Evolutionary conservation across 2,113 vertebrate species (phyloP), one percentile per base, ranked within the genome.

Genomic region (Mobula birostris): DNA sequence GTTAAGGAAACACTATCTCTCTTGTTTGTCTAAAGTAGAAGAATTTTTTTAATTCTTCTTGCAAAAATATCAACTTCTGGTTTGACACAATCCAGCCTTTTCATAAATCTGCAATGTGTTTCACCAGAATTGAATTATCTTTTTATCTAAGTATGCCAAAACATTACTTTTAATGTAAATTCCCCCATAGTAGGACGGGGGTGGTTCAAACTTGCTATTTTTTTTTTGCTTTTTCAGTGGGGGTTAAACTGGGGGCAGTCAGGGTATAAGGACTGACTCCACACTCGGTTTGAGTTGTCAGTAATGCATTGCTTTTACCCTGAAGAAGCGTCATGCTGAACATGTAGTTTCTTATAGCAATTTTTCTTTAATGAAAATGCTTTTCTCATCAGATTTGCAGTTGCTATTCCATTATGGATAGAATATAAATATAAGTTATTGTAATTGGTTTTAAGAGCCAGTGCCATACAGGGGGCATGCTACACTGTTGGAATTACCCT

Each of bases 1-100:
- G 90, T 92, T 58, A 48, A 92, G 68, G 90, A 92, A 72, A 92
- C 90, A 92, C 90, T 92, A 72, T 92, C 66, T 72, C 29, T 91
- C 88, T 70, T 72, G 85, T 90, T 90, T 90, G 85, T 66, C 85
- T 90, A 66, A 66, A 90, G 85, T n/a, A 63, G 58, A 61, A 88
- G 58, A n/a, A 88, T 66, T 88, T 82, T 36, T 80, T 48, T 19
- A 40, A 19, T 48, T 82, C 79, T 36, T 48, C 24, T 58, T 24
- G 68, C 63, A 92, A 92, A 72, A 92, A 72, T 48, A 92, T 72
- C 90, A 92, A 92, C 36, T 92, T 48, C 90, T 92, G 66, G 61
- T 92, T 92, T 92, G 90, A 70, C n/a, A 92, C 66, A 72, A 74
- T 92, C 90, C 63, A 92, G 68, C 15, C 90, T 90, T 48, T 92